Evolutionary conservation across 2,797 vertebrate species (phyloP).

Genomic region (Scolopax bukidnonensis): DNA sequence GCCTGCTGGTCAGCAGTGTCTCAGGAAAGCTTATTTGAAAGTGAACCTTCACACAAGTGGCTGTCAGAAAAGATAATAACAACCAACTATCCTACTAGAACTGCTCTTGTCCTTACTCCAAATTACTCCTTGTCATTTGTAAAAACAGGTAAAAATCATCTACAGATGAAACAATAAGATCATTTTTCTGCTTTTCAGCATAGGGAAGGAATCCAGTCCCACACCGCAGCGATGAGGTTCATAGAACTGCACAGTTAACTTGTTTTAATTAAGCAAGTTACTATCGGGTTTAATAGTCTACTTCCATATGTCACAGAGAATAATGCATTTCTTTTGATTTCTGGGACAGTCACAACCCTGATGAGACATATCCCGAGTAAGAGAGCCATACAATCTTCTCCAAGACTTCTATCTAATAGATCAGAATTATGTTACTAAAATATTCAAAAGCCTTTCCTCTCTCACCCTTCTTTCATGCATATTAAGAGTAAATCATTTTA

Average conservation of each 20-base stretch:
- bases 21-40: not conserved
- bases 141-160: not conserved
- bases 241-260: not conserved
- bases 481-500: not conserved
- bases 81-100: not conserved
- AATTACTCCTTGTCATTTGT: not conserved
- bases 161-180: not conserved
- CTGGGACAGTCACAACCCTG: not conserved
- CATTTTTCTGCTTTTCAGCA: not conserved
- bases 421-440: not conserved
- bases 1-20: not conserved
- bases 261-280: not conserved
- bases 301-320: not conserved
- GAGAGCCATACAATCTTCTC: not conserved
- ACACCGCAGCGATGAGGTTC: not conserved
- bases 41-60: not conserved
- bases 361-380: not conserved
- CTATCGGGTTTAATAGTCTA: not conserved
- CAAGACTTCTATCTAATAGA: not conserved
- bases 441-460: slow-evolving; percentile 16
- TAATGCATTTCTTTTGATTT: not conserved
- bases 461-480: not conserved
- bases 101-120: not conserved
- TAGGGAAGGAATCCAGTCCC: not conserved
- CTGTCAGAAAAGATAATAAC: not conserved